A percentile compares a stretch with the other conserved stretches of the same genome.
Evolutionary conservation across 2,797 vertebrate species (phyloP).

Genomic region (Acipenser oxyrinchus): DNA sequence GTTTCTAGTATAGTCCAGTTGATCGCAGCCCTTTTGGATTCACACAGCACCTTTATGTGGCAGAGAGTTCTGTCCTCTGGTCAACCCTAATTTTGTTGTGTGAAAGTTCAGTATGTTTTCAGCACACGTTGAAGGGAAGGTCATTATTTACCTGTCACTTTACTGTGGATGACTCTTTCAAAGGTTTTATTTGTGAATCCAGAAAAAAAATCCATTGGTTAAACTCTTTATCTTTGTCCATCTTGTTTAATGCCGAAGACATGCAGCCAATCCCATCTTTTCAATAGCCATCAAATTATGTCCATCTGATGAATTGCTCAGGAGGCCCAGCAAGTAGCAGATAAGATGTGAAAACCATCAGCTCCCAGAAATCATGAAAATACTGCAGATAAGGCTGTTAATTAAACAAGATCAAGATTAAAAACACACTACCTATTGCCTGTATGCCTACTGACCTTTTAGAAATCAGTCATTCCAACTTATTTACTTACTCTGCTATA

Average conservation of each 20-base stretch:
- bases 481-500: neutral
- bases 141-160: neutral
- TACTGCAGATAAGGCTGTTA: constrained; percentile 28
- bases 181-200: neutral
- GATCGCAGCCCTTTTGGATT: no score
- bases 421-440: constrained; percentile 4
- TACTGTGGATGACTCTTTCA: neutral
- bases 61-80: constrained; percentile 18
- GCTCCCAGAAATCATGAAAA: neutral
- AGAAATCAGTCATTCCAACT: constrained; percentile 9
- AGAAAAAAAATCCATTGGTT: neutral
- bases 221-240: constrained; percentile 12
- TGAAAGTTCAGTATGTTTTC: constrained; percentile 27
- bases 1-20: no score
- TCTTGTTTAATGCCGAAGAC: constrained; percentile 14
- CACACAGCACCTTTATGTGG: constrained; percentile 6
- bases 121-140: constrained; percentile 19
- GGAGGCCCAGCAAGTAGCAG: constrained; percentile 1
- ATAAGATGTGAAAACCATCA: constrained; percentile 1
- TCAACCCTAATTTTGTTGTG: constrained; percentile 18
- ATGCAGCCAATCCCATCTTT: neutral
- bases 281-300: constrained; percentile 22
- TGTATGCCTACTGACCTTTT: constrained; percentile 27
- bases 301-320: constrained; percentile 24
- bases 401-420: constrained; percentile 26